phyloP scores from a whole-genome alignment of 2,888 invertebrate species.

The Mesoligia furuncula region DNA sequence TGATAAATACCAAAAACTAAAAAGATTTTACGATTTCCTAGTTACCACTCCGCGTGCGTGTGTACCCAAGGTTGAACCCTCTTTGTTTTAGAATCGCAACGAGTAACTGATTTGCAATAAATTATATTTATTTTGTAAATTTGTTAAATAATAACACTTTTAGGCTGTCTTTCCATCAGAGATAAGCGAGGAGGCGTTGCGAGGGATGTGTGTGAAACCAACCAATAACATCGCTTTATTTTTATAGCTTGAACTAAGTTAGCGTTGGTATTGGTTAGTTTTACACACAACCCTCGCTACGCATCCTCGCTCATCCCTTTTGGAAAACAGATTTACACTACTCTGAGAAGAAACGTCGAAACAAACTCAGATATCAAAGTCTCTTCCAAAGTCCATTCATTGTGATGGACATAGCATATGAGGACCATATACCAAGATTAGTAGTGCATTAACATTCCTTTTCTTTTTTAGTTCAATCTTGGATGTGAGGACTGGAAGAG shows the following conservation, averaged over 20 bases:
- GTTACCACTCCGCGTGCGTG: background rate
- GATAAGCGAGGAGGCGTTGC: too few species aligned
- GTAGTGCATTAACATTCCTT: background rate
- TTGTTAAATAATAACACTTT: background rate
- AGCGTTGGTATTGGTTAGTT: too few species aligned
- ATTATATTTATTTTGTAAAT: background rate
- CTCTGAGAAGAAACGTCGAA: background rate
- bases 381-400: background rate
- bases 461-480: slow-evolving; percentile 59
- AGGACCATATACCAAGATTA: background rate
- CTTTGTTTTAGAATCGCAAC: background rate
- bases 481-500: slow-evolving; percentile 79
- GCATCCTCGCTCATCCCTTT: too few species aligned
- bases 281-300: too few species aligned
- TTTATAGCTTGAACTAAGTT: too few species aligned
- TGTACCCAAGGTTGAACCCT: background rate
- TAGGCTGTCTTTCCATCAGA: too few species aligned
- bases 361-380: background rate
- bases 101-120: background rate
- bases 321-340: too few species aligned
- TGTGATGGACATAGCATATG: background rate
- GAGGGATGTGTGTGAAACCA: too few species aligned
- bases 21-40: background rate
- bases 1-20: background rate
- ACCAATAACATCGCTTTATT: too few species aligned